These are phyloP conservation scores for Torymus auratus DNA, from an alignment of 2,888 invertebrate genomes.

Conservation along the genomic window DNA sequence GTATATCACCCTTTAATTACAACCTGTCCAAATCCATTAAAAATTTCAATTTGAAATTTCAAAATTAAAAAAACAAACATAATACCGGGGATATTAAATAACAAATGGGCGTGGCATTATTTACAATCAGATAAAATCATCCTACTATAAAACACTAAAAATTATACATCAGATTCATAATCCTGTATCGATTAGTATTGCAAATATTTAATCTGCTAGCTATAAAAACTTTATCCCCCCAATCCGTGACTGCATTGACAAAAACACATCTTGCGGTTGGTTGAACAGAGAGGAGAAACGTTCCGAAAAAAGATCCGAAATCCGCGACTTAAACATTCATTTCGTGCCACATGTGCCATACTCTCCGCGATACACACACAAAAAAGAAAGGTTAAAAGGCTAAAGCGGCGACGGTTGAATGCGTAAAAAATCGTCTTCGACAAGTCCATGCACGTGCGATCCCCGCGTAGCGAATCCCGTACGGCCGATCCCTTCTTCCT, in stretches of 20 bases:
- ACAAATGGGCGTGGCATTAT: too few relatives aligned
- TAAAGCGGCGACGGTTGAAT: constrained; percentile 12
- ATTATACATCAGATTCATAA: too few relatives aligned
- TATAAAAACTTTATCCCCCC: too few relatives aligned
- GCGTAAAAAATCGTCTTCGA: constrained; percentile 51
- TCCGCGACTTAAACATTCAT: constrained; percentile 36
- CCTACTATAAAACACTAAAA: too few relatives aligned
- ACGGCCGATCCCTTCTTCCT: not conserved
- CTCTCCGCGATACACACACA: not conserved
- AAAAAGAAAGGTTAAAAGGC: constrained; percentile 10
- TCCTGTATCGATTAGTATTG: too few relatives aligned
- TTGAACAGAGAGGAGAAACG: not conserved
- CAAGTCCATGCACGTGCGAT: constrained; percentile 45
- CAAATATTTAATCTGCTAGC: too few relatives aligned
- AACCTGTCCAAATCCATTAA: not conserved
- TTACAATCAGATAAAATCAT: too few relatives aligned
- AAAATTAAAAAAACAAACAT: too few relatives aligned
- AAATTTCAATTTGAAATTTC: not conserved
- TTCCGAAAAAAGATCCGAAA: not conserved
- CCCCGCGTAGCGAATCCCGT: constrained; percentile 31
- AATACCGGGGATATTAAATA: too few relatives aligned
- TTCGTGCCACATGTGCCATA: constrained; percentile 33
- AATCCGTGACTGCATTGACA: not conserved
- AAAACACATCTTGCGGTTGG: not conserved
- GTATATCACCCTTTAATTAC: too few relatives aligned